Evolutionary conservation across 2,888 invertebrate genomes (phyloP).

Genomic region (Hyposoter dolosus): DNA sequence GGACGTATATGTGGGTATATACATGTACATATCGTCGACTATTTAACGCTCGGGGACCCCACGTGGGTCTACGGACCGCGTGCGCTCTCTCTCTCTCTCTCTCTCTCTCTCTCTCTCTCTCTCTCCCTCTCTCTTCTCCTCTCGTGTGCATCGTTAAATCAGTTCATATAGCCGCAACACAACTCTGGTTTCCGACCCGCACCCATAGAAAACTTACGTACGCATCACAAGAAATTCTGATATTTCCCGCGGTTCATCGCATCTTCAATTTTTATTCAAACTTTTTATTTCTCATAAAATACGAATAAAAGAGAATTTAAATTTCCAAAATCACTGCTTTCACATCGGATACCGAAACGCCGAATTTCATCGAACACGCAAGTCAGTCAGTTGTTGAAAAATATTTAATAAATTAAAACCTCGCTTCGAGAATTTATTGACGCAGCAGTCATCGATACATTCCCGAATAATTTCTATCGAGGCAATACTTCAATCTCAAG

Average conservation of each 20-base stretch:
- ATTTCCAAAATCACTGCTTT: background rate
- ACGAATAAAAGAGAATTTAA: background rate
- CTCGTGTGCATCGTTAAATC: slow-evolving; percentile 42
- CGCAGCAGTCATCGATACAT: background rate
- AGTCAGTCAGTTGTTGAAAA: background rate
- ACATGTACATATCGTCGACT: slow-evolving; percentile 4
- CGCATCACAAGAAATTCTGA: background rate
- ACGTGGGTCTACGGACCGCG: slow-evolving; percentile 56
- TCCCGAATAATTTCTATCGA: background rate
- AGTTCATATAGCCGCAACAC: slow-evolving; percentile 15
- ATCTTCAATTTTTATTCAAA: slow-evolving; percentile 8
- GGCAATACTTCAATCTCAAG: background rate
- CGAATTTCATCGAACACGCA: background rate
- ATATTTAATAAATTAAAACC: background rate
- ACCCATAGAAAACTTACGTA: background rate
- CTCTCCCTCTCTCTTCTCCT: slow-evolving; percentile 5
- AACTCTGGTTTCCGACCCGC: slow-evolving; percentile 22
- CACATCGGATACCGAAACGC: background rate
- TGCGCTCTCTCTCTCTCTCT: slow-evolving; percentile 25
- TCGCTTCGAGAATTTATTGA: background rate
- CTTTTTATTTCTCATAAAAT: slow-evolving; percentile 17
- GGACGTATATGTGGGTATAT: background rate
- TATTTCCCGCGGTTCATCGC: background rate
- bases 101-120: slow-evolving; percentile 7
- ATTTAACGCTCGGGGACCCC: slow-evolving; percentile 34